A percentile compares a stretch with the other conserved stretches of the same genome.
Conservation (phyloP, 2,113 vertebrate species). For the Carettochelys insculpta region DNA sequence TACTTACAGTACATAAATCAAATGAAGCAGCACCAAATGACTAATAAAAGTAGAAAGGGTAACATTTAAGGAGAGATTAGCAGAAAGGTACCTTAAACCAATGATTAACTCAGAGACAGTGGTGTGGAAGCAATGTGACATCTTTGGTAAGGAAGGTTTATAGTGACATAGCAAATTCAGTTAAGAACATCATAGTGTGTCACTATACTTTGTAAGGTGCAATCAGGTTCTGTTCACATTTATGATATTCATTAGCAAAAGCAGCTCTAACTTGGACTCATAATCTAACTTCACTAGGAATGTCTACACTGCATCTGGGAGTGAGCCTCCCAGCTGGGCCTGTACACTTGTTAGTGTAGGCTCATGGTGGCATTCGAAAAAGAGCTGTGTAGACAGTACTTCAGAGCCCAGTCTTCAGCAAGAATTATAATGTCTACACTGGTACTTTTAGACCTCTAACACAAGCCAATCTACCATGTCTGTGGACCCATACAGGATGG, state of each 20-base stretch:
- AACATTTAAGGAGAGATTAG: background rate
- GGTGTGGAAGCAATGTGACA: background rate
- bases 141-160: background rate
- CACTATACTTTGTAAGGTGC: background rate
- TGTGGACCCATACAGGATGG: background rate
- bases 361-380: background rate
- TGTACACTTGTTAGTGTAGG: background rate
- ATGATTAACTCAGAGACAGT: background rate
- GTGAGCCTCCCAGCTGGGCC: too few relatives aligned
- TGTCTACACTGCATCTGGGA: background rate
- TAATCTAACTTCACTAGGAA: background rate
- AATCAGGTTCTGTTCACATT: background rate
- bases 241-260: background rate
- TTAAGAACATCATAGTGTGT: background rate
- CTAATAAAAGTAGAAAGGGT: background rate
- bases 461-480: background rate
- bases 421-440: background rate
- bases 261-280: background rate
- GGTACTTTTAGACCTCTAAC: background rate
- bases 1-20: background rate
- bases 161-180: background rate
- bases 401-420: background rate
- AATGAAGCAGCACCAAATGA: background rate
- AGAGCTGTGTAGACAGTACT: background rate
- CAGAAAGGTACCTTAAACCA: background rate